Conservation (phyloP, 2,113 vertebrate species). For the Tyto alba region DNA sequence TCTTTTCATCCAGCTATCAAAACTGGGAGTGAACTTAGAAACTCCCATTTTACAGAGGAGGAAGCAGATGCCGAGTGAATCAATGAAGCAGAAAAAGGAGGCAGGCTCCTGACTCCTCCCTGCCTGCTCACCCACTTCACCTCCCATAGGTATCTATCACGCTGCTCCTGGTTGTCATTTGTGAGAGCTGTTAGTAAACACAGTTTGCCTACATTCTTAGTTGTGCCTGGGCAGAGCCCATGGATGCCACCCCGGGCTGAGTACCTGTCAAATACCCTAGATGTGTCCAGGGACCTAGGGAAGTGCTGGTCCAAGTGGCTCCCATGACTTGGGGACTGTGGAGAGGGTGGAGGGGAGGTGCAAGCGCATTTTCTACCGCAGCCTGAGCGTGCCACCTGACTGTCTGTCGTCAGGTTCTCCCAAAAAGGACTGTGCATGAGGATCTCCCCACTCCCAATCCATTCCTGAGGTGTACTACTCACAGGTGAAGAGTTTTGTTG, state of each 20-base stretch:
- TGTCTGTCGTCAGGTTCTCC: background rate
- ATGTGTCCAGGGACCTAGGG: background rate
- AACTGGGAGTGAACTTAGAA: background rate
- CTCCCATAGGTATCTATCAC: background rate
- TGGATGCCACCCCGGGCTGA: background rate
- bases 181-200: background rate
- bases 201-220: background rate
- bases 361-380: background rate
- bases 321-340: background rate
- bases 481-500: background rate
- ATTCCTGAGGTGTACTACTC: background rate
- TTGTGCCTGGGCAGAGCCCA: background rate
- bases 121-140: background rate
- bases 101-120: background rate
- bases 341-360: background rate
- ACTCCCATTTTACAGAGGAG: background rate
- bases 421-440: background rate
- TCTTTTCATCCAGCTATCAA: slow-evolving; percentile 32
- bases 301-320: background rate
- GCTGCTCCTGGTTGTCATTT: background rate
- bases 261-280: background rate
- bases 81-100: background rate
- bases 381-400: background rate
- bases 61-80: background rate
- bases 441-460: background rate